A percentile compares a stretch with the other conserved stretches of the same genome.
phyloP scores from a whole-genome alignment of 1,140 invertebrate genomes.

The Vollenhovia emeryi region DNA sequence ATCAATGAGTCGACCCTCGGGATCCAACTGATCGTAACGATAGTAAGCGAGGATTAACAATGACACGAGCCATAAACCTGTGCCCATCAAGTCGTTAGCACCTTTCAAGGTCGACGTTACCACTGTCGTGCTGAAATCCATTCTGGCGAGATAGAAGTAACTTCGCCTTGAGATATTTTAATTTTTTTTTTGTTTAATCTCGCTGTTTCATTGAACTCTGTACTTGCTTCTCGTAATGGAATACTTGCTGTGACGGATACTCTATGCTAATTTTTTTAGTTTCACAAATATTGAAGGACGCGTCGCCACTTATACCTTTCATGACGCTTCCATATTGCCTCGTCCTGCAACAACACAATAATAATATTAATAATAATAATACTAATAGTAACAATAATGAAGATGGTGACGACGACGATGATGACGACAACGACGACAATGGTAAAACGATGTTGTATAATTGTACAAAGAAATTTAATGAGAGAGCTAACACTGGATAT shows the following conservation, averaged over 20 bases:
- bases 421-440: background rate
- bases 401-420: too few species aligned
- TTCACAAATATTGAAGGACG: slow-evolving; percentile 43
- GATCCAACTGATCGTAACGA: slow-evolving; percentile 92
- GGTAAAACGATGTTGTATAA: background rate
- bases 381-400: background rate
- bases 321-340: background rate
- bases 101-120: slow-evolving; percentile 91
- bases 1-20: slow-evolving; percentile 90
- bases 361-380: background rate
- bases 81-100: slow-evolving; percentile 90
- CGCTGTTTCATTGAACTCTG: background rate
- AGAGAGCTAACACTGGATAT: too few species aligned
- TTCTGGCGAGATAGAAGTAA: slow-evolving; percentile 75
- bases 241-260: slow-evolving; percentile 69
- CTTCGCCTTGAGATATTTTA: background rate
- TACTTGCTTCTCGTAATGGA: slow-evolving; percentile 9
- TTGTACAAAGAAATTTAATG: too few species aligned
- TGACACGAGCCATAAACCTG: slow-evolving; percentile 93
- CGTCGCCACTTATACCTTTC: slow-evolving; percentile 4
- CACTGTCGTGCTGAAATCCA: slow-evolving; percentile 90
- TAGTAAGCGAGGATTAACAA: slow-evolving; percentile 92
- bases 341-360: slow-evolving; percentile 27
- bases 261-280: slow-evolving; percentile 72
- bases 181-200: slow-evolving; percentile 19